Evolutionary conservation across 2,113 vertebrate species (phyloP).

Genomic region (Syngnathus typhle): DNA sequence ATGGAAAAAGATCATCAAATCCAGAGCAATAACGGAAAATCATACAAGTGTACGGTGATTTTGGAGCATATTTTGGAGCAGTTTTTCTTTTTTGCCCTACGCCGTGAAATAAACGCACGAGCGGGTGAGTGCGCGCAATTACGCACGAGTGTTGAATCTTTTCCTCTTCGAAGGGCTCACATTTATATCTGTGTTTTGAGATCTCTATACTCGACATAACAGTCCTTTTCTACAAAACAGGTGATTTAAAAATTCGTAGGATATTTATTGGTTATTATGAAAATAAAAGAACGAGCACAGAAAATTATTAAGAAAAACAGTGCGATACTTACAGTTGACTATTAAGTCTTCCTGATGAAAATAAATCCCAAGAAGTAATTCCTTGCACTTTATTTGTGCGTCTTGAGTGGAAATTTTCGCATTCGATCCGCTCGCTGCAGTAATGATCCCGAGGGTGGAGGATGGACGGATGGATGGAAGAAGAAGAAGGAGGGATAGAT

Average conservation of each 20-base stretch:
- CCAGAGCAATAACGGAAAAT: background rate
- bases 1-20: background rate
- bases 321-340: background rate
- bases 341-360: background rate
- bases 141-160: background rate
- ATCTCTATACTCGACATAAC: background rate
- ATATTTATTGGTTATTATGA: background rate
- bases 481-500: conserved; percentile 6
- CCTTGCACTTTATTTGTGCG: conserved; percentile 38
- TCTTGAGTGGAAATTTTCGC: conserved; percentile 35
- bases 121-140: background rate
- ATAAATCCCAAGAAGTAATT: conserved; percentile 15
- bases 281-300: background rate
- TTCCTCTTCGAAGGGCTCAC: background rate
- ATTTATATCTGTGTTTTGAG: background rate
- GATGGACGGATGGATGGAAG: conserved; percentile 17
- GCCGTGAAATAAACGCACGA: background rate
- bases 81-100: background rate
- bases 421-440: conserved; percentile 33
- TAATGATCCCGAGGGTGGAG: conserved; percentile 54
- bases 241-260: background rate
- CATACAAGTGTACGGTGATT: background rate
- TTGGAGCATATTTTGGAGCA: background rate
- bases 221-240: background rate
- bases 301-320: conserved; percentile 20